phyloP scores from a whole-genome alignment of 2,888 invertebrate species.

The Rhimphoctona megacephalus region DNA sequence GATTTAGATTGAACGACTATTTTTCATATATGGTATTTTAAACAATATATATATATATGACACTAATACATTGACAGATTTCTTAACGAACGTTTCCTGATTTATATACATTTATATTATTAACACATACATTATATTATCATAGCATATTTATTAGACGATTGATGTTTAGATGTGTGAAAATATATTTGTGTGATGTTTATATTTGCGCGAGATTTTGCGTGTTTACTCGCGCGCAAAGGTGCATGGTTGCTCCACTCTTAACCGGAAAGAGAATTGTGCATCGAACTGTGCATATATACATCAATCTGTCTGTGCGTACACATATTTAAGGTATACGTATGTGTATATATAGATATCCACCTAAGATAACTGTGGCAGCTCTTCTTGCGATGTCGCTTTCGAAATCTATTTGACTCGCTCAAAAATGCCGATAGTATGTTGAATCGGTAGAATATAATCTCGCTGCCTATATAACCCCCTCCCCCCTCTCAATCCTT shows the following conservation, averaged over 20 bases:
- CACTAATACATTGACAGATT: slow-evolving; percentile 11
- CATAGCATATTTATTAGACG: slow-evolving; percentile 77
- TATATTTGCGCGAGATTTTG: slow-evolving; percentile 66
- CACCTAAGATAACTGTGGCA: slow-evolving; percentile 16
- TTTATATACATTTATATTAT: slow-evolving; percentile 26
- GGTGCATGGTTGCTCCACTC: slow-evolving; percentile 50
- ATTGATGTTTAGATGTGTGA: slow-evolving; percentile 80
- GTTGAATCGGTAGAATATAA: slow-evolving; percentile 46
- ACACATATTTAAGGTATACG: no score
- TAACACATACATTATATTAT: slow-evolving; percentile 31
- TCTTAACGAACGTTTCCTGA: slow-evolving; percentile 41
- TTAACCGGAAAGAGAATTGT: slow-evolving; percentile 36
- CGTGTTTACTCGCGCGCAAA: slow-evolving; percentile 55
- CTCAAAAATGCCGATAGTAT: slow-evolving; percentile 45
- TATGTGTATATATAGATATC: neutral
- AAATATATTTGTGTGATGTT: slow-evolving; percentile 71
- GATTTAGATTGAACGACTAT: slow-evolving; percentile 62
- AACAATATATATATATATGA: neutral
- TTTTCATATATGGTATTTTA: slow-evolving; percentile 1
- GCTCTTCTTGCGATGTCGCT: slow-evolving; percentile 38
- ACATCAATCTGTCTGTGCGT: neutral
- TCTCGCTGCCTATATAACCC: slow-evolving; percentile 10
- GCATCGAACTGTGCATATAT: slow-evolving; percentile 41
- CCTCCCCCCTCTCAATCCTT: neutral
- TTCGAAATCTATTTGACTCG: slow-evolving; percentile 49